phyloP scores from a whole-genome alignment of 2,797 vertebrate genomes.

The Propithecus perrieri region DNA sequence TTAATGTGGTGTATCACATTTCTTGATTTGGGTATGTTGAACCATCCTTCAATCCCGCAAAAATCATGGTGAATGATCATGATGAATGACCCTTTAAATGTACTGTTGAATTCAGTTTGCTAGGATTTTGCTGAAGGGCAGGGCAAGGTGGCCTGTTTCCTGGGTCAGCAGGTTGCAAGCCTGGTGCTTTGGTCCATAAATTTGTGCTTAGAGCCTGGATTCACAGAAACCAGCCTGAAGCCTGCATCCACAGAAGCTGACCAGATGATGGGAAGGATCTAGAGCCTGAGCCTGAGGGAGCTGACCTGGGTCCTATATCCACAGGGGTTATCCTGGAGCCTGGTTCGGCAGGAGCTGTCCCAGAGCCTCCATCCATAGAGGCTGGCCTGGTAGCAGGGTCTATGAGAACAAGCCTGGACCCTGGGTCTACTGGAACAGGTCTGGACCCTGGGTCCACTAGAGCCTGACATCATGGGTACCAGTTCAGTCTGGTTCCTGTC shows the following conservation, averaged over 20 bases:
- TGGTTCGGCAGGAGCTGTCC: neutral
- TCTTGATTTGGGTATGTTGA: neutral
- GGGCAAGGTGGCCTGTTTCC: neutral
- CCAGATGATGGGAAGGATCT: no score
- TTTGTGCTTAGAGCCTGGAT: neutral
- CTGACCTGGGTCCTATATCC: no score
- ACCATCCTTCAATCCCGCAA: neutral
- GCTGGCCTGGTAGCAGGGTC: neutral
- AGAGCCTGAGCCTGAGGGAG: neutral
- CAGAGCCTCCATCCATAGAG: neutral
- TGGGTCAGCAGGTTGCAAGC: neutral
- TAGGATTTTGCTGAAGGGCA: neutral
- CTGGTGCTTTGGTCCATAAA: neutral
- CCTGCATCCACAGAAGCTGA: neutral
- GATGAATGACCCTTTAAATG: neutral
- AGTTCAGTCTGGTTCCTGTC: neutral
- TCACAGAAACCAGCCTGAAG: neutral
- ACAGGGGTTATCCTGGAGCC: no score
- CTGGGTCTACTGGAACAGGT: neutral
- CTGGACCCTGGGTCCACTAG: neutral
- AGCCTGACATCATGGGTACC: neutral
- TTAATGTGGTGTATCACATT: neutral
- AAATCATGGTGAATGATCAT: neutral
- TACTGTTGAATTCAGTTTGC: neutral
- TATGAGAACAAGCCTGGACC: neutral